Base-by-base conservation (phyloP, 2,797 vertebrate species). In the Ptychobarbus kaznakovi region DNA sequence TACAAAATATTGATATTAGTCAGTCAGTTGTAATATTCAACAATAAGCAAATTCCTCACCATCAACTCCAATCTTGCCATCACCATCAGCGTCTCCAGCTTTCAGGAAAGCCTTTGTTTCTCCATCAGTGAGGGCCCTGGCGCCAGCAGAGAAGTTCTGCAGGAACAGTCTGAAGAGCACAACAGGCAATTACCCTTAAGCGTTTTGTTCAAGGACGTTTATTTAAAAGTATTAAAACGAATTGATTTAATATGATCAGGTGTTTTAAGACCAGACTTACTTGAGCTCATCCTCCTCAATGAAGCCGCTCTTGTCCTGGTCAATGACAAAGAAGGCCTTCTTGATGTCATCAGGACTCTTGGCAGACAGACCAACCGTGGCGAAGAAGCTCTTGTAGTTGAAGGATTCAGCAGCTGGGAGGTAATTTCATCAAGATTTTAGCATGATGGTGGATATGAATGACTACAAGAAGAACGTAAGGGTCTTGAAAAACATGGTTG, bases 251-350 rank as follows among this genome's bases (percentile, higher is more conserved):
- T 18, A 66, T 13, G 32, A 46, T 58, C 25, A 77, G 0, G 1
- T 9, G 15, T 8, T 44, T 20, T 53, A 72, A 58, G 72, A 38
- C 10, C 10, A 42, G 11, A 51, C 91, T 93, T 92, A 95, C 94
- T 92, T 93, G 58, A 94, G 68, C 90, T 94, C 94, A 3, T 94
- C 91, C 90, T 95, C 91, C 91, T 95, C 92, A 89, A 92, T 93
- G 90, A 92, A 94, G 72, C 91, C 94, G n/a, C 90, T 94, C 83
- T 89, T 92, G 88, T 94, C 92, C 92, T 93, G 89, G 81, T 94
- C 93, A 66, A 91, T 89, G 80, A 95, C 91, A 58, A 40, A 82
- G 15, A 96, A 96, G n/a, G 91, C 91, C 90, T 93, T 91, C 81
- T 81, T 69, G 25, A 94, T 61, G 7, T 95, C 89, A 0, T 93